phyloP scores from a whole-genome alignment of 92 coral and sea anemone genomes.

The Micromussa lordhowensis region DNA sequence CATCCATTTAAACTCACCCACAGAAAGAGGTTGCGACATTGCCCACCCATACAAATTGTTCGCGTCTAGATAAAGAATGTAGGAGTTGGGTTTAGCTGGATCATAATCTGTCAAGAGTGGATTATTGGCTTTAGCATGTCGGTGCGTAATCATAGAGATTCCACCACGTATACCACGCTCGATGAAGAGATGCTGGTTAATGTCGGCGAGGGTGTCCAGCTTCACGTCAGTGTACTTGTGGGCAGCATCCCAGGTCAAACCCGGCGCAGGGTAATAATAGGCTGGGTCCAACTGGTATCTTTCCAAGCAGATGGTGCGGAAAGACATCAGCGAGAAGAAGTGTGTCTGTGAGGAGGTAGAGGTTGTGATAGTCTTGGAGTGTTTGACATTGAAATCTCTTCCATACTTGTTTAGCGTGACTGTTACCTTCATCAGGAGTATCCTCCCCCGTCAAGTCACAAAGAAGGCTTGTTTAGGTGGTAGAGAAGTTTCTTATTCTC shows the following conservation, averaged over 20 bases:
- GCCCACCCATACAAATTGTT: no score
- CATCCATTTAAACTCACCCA: not conserved
- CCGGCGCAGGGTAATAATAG: not conserved
- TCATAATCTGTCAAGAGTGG: not conserved
- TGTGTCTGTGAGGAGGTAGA: not conserved
- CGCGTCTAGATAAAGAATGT: no score
- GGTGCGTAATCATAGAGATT: not conserved
- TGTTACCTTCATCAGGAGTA: not conserved
- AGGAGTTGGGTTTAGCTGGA: not conserved
- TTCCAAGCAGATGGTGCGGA: constrained; percentile 4
- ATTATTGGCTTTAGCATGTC: not conserved
- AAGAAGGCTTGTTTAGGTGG: not conserved
- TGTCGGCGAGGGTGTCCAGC: constrained; percentile 8
- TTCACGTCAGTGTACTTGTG: not conserved
- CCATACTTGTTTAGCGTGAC: not conserved
- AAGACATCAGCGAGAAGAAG: constrained; percentile 44
- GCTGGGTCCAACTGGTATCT: constrained; percentile 43
- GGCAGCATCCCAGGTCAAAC: not conserved
- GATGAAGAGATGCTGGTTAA: not conserved
- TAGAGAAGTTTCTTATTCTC: not conserved
- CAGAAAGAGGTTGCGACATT: no score
- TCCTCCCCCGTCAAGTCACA: not conserved
- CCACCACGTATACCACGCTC: not conserved
- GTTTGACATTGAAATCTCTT: not conserved
- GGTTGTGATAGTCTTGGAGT: not conserved